Evolutionary conservation across 2,113 vertebrate species (phyloP), one percentile per base, ranked within the genome.

Genomic region (Neodontobutis hainanensis): DNA sequence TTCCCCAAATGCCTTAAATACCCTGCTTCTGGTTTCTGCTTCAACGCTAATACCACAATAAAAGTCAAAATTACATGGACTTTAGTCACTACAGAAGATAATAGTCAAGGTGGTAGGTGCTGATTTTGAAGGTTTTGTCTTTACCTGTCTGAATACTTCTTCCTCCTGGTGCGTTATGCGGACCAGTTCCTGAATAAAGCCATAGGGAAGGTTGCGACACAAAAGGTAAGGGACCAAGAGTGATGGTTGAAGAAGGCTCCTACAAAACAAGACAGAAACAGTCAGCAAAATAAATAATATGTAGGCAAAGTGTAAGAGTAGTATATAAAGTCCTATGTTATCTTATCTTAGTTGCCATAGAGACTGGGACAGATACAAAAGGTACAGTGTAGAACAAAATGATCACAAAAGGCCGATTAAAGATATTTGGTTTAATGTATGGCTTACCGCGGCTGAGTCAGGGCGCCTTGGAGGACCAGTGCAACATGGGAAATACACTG

Each of bases 401-500:
- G 5, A 53, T 42, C 47, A 15, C 47, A 14, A 61, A 61, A 7
- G 5, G 53, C 9, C 36, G 5, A 50, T n/a, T 1, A 38, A 34
- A 0, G 58, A 61, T 19, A 55, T 5, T 47, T 16, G 2, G 5
- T 40, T 47, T 43, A 14, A 5, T 27, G 43, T 6, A 5, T 62
- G 19, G 67, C 81, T 91, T 88, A 99, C 97, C 97, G 96, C 59
- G 97, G 96, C 51, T 98, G 96, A 2, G 97, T 98, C 42, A 99
- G 86, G 67, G 95, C 88, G 43, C 97, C 97, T 80, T 99, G 97
- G 1, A 99, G 93, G 68, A 99, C 95, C 79, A 99, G 88, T 51
- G 96, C 95, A 65, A 97, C 94, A 1, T 99, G 96, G 58, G 95
- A 98, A 83, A 99, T 98, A 92, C 97, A 99, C 92, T 99, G 97